Evolutionary conservation across 2,797 vertebrate species (phyloP).

Genomic region (Aeoliscus strigatus): DNA sequence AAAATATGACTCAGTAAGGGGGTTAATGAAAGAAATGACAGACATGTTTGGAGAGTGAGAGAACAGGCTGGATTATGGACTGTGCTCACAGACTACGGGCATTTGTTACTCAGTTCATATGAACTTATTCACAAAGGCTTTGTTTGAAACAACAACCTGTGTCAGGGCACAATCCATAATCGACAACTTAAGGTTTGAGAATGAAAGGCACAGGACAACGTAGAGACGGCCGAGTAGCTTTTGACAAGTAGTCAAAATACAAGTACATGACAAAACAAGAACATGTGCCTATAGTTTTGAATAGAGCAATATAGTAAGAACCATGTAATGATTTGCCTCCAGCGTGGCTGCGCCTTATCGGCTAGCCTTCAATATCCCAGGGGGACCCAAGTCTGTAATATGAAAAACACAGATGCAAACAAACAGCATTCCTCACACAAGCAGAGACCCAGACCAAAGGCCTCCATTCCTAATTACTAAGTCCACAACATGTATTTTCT

Average conservation of each 20-base stretch:
- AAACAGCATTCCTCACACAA: slow-evolving; percentile 80
- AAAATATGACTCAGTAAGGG: slow-evolving; percentile 9
- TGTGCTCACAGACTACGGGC: slow-evolving; percentile 29
- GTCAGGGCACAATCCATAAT: slow-evolving; percentile 24
- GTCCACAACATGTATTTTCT: slow-evolving; percentile 24
- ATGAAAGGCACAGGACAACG: slow-evolving; percentile 34
- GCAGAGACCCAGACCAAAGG: slow-evolving; percentile 59
- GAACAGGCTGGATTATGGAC: slow-evolving; percentile 7
- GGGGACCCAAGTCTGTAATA: slow-evolving; percentile 84
- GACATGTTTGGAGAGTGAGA: too few relatives aligned
- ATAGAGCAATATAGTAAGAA: slow-evolving; percentile 79
- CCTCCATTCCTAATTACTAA: slow-evolving; percentile 40
- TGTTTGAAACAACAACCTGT: slow-evolving; percentile 30
- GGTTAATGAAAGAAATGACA: slow-evolving; percentile 41
- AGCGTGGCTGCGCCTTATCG: slow-evolving; percentile 81
- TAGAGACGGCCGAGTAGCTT: slow-evolving; percentile 44
- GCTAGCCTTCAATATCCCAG: slow-evolving; percentile 85
- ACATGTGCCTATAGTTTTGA: slow-evolving; percentile 74
- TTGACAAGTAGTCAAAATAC: slow-evolving; percentile 45
- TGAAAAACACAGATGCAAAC: slow-evolving; percentile 86
- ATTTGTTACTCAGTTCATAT: slow-evolving; percentile 18
- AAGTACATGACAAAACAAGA: slow-evolving; percentile 59
- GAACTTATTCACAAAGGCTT: slow-evolving; percentile 4
- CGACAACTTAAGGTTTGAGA: slow-evolving; percentile 3
- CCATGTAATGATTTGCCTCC: slow-evolving; percentile 83